Conservation (phyloP, 2,888 invertebrate species). For the Drosophila silvestris region DNA sequence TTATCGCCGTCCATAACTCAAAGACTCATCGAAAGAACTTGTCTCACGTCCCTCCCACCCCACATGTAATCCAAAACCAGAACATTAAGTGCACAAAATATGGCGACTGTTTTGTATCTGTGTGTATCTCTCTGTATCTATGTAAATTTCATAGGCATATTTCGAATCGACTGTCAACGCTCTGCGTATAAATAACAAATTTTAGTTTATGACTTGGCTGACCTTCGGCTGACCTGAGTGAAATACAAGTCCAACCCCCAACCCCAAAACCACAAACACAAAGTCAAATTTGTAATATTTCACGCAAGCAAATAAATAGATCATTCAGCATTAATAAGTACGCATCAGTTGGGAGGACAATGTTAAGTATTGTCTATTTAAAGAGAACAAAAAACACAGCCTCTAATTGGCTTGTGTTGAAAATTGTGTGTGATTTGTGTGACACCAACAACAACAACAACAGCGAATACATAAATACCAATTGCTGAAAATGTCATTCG, state of each 20-base stretch:
- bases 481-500: slow-evolving; percentile 5
- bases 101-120: slow-evolving; percentile 40
- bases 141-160: slow-evolving; percentile 62
- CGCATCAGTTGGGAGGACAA: slow-evolving; percentile 6
- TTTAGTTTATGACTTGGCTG: slow-evolving; percentile 71
- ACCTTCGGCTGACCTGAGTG: slow-evolving; percentile 67
- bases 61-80: slow-evolving; percentile 65
- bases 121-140: neutral
- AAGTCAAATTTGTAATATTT: slow-evolving; percentile 55
- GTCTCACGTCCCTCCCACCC: slow-evolving; percentile 1
- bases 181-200: slow-evolving; percentile 67
- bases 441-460: neutral
- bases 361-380: slow-evolving; percentile 6
- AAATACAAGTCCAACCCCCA: neutral
- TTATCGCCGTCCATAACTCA: slow-evolving; percentile 71
- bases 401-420: slow-evolving; percentile 25
- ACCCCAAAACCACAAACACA: neutral
- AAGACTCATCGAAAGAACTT: slow-evolving; percentile 45
- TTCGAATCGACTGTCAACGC: slow-evolving; percentile 69
- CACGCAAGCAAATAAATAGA: slow-evolving; percentile 45
- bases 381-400: slow-evolving; percentile 2
- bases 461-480: slow-evolving; percentile 5
- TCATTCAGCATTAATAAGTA: slow-evolving; percentile 45
- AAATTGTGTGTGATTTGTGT: slow-evolving; percentile 44
- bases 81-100: slow-evolving; percentile 75